Percentiles rank a stretch among this genome's conserved stretches.
Conservation (phyloP, 1,140 invertebrate species). For the Eulimnadia texana region DNA sequence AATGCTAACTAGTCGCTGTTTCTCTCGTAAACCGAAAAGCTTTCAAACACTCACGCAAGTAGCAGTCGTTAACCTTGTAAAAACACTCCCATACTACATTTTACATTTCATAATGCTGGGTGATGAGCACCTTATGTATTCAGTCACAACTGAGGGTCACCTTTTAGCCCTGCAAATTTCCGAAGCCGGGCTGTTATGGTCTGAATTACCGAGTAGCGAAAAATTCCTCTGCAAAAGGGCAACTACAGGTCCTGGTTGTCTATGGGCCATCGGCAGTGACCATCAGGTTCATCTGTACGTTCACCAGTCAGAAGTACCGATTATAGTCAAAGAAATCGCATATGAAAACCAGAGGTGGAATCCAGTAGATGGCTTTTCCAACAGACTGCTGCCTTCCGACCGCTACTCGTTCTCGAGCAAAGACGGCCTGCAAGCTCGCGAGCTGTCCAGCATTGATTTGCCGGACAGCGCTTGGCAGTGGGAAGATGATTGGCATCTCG, state of each 20-base stretch:
- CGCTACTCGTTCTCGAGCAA: conserved; percentile 48
- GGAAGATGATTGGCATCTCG: conserved; percentile 84
- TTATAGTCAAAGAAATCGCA: conserved; percentile 61
- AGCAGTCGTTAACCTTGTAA: too few relatives aligned
- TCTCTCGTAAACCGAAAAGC: too few relatives aligned
- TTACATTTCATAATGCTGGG: not conserved
- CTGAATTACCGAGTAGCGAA: not conserved
- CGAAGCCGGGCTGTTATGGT: not conserved
- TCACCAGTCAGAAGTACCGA: conserved; percentile 72
- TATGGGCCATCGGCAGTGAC: conserved; percentile 84
- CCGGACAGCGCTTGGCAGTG: conserved; percentile 87
- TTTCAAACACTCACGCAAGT: too few relatives aligned
- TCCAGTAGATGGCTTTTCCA: conserved; percentile 70
- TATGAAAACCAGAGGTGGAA: conserved; percentile 52
- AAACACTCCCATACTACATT: too few relatives aligned
- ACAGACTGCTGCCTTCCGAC: conserved; percentile 70
- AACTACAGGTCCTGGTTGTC: conserved; percentile 60
- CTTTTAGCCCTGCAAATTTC: not conserved
- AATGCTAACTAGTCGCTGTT: too few relatives aligned
- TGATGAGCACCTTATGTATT: not conserved
- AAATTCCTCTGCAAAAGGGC: conserved; percentile 41
- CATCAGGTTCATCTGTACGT: conserved; percentile 82
- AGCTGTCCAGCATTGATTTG: conserved; percentile 61
- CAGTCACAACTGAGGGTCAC: conserved; percentile 2
- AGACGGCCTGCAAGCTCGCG: conserved; percentile 60